phyloP scores from a whole-genome alignment of 2,888 invertebrate species.

The Macaria liturata region DNA sequence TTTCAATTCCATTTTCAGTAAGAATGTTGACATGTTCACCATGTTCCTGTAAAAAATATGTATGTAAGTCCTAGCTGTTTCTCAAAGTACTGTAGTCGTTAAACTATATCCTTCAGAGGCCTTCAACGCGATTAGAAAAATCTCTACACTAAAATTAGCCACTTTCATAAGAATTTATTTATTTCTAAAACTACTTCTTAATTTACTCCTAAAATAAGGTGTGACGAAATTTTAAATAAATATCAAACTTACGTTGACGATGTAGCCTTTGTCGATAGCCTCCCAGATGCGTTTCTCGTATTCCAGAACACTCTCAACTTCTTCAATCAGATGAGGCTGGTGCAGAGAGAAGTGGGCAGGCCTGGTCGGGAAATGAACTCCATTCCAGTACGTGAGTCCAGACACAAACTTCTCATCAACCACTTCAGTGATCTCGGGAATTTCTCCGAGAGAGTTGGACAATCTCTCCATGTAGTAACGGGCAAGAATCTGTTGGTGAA shows the following conservation, averaged over 20 bases:
- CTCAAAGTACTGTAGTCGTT: too few relatives aligned
- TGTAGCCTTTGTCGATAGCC: conserved; percentile 83
- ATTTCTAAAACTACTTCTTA: too few relatives aligned
- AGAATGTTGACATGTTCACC: conserved; percentile 83
- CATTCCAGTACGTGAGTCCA: conserved; percentile 85
- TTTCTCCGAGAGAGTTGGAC: conserved; percentile 87
- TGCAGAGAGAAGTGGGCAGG: conserved; percentile 81
- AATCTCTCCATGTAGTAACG: conserved; percentile 90
- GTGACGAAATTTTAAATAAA: too few relatives aligned
- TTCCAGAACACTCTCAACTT: conserved; percentile 69
- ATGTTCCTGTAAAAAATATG: conserved; percentile 49
- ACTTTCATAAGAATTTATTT: too few relatives aligned
- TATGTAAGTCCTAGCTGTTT: not conserved
- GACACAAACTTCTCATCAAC: conserved; percentile 85
- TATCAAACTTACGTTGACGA: conserved; percentile 61
- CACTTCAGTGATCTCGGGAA: conserved; percentile 81
- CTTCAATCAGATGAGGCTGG: conserved; percentile 66
- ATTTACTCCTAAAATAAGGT: too few relatives aligned
- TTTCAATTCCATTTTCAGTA: conserved; percentile 84
- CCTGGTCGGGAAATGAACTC: conserved; percentile 85
- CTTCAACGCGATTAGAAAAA: too few relatives aligned
- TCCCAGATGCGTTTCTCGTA: conserved; percentile 83
- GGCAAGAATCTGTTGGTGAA: conserved; percentile 86
- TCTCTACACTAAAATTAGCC: too few relatives aligned
- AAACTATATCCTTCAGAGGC: too few relatives aligned